A percentile compares a stretch with the other conserved stretches of the same genome.
Conservation (phyloP, 2,113 vertebrate species). For the Neodon shergylaensis region DNA sequence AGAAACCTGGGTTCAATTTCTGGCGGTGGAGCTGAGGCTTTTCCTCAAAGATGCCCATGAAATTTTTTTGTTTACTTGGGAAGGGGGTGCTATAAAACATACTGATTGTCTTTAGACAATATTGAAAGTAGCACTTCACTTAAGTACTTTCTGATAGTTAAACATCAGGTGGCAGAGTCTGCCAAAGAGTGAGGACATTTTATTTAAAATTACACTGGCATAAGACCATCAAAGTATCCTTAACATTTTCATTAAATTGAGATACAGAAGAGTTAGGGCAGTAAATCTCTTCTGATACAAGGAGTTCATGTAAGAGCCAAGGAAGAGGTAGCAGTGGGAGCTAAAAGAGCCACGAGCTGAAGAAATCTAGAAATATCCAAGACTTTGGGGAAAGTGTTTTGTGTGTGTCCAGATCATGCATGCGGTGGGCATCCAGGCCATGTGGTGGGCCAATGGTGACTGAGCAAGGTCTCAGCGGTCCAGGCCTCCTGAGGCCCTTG, state of each 20-base stretch:
- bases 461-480: neutral
- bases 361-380: neutral
- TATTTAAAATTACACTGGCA: constrained; percentile 87
- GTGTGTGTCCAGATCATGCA: accelerated
- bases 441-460: accelerated
- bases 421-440: accelerated
- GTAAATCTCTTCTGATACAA: constrained; percentile 85
- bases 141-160: constrained; percentile 83
- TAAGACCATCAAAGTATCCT: constrained; percentile 86
- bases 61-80: constrained; percentile 78
- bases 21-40: constrained; percentile 71
- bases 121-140: constrained; percentile 79
- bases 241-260: constrained; percentile 88
- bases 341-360: constrained; percentile 54
- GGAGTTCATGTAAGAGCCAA: constrained; percentile 82
- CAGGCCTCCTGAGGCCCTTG: neutral
- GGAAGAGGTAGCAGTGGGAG: constrained; percentile 76
- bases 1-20: constrained; percentile 67
- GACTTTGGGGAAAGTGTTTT: neutral
- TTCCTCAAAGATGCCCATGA: constrained; percentile 28
- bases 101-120: constrained; percentile 72
- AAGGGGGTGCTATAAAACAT: constrained; percentile 71
- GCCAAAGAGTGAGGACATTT: constrained; percentile 85
- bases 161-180: constrained; percentile 70
- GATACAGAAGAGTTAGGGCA: constrained; percentile 84